phyloP scores from a whole-genome alignment of 2,113 vertebrate genomes.

The Daubentonia madagascariensis region DNA sequence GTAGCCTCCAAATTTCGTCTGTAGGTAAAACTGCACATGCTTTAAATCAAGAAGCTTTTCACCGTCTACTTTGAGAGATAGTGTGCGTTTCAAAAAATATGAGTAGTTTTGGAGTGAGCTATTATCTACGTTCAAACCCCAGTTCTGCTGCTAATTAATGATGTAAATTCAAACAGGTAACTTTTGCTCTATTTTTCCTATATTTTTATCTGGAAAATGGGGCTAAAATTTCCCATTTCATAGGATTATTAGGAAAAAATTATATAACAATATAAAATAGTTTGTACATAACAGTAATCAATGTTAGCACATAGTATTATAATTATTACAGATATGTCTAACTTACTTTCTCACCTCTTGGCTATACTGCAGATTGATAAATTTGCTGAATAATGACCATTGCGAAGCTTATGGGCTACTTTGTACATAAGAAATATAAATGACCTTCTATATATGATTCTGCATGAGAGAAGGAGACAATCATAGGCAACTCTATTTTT shows the following conservation, averaged over 20 bases:
- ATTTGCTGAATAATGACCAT: background rate
- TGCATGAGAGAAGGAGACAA: background rate
- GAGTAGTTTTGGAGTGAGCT: background rate
- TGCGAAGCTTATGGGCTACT: background rate
- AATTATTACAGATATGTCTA: background rate
- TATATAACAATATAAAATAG: background rate
- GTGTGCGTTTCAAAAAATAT: background rate
- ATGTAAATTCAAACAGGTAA: background rate
- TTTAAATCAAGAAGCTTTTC: background rate
- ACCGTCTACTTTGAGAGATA: background rate
- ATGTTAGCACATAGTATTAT: background rate
- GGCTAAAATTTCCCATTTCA: background rate
- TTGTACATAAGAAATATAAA: background rate
- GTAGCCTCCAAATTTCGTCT: background rate
- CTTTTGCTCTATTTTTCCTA: background rate
- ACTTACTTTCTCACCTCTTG: background rate
- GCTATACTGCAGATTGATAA: background rate
- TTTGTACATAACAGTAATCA: background rate
- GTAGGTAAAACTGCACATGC: background rate
- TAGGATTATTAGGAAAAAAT: background rate
- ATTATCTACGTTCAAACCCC: background rate
- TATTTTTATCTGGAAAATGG: background rate
- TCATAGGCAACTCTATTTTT: slow-evolving; percentile 10
- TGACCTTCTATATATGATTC: background rate
- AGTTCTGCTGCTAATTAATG: background rate